Base-by-base conservation (phyloP, 2,797 vertebrate species). In the Hyperoplus lanceolatus region DNA sequence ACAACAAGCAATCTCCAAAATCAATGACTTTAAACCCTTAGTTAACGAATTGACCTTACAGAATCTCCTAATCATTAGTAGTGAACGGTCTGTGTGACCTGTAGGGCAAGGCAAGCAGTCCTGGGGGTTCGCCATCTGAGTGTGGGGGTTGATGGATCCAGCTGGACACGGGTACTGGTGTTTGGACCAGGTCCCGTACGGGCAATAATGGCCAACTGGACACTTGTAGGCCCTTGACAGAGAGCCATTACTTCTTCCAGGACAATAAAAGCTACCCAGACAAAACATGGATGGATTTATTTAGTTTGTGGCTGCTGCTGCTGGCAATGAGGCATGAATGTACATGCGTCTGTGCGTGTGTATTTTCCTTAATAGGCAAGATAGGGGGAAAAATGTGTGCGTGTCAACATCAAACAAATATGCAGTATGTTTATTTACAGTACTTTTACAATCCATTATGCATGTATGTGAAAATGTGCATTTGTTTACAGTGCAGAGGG, bases 161-260 rank as follows among this genome's bases (percentile, higher is more conserved):
- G 80, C 82, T 64, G 97, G 97, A 81, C 97, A 99, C 0, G 96
- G 96, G 77, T 97, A 94, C 90, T 97, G 96, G 75, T 94, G 88
- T 70, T 94, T 88, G 76, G 93, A 95, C 79, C 91, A 82, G 0
- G 96, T 97, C 59, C 97, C 92, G 0, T 68, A 1, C 0, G 96
- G 97, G 74, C 97, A 99, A 90, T 96, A 98, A 85, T 97, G 95
- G n/a, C 97, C 97, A n/a, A 82, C 12, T 16, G 95, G 95, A 86
- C 98, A 99, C 10, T 95, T 90, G 0, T 94, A 93, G 65, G 82
- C 93, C 63, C 65, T 63, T 49, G 93, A 82, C 4, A 93, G 90
- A 68, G 96, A 96, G 43, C 93, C 94, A 29, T 96, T 95, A 65
- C 90, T 94, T 57, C 92, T 95, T 53, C 80, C 68, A 8, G 93